phyloP scores from a whole-genome alignment of 2,888 invertebrate genomes.

The Microctonus hyperodae region DNA sequence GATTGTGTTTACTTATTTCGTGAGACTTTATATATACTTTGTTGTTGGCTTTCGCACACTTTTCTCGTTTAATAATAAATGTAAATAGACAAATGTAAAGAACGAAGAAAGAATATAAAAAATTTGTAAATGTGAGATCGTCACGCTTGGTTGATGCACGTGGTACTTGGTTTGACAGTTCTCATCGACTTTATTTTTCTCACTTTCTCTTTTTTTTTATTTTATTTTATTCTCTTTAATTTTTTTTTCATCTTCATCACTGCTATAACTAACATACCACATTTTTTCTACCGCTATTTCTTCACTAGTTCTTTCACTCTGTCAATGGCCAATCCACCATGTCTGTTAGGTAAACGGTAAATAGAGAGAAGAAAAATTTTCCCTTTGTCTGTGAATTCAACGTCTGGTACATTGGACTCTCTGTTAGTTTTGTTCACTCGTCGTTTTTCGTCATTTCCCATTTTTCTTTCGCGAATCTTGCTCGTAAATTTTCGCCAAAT shows the following conservation, averaged over 20 bases:
- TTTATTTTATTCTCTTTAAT: conserved; percentile 1
- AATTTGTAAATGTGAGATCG: conserved; percentile 23
- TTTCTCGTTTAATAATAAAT: conserved; percentile 12
- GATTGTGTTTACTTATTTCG: conserved; percentile 16
- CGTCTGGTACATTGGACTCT: conserved; percentile 1
- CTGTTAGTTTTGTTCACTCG: not conserved
- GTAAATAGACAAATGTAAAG: not conserved
- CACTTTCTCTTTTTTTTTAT: conserved; percentile 1
- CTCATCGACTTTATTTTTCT: conserved; percentile 5
- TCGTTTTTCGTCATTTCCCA: conserved; percentile 4
- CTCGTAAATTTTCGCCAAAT: conserved; percentile 9
- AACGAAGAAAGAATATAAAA: not conserved
- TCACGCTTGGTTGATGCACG: conserved; percentile 35
- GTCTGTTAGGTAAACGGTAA: conserved; percentile 1
- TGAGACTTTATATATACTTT: not conserved
- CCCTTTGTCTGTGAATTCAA: conserved; percentile 3
- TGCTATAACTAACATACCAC: not conserved
- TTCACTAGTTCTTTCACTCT: not conserved
- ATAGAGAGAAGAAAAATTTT: conserved; percentile 13
- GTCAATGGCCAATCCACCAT: conserved; percentile 22
- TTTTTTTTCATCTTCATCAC: not conserved
- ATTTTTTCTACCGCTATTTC: conserved; percentile 8
- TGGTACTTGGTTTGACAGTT: conserved; percentile 32
- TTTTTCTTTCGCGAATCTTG: conserved; percentile 11
- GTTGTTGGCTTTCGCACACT: not conserved